Percentiles rank a stretch among this genome's conserved stretches.
Conservation (phyloP, 2,888 invertebrate species). For the Melinaea menophilus region DNA sequence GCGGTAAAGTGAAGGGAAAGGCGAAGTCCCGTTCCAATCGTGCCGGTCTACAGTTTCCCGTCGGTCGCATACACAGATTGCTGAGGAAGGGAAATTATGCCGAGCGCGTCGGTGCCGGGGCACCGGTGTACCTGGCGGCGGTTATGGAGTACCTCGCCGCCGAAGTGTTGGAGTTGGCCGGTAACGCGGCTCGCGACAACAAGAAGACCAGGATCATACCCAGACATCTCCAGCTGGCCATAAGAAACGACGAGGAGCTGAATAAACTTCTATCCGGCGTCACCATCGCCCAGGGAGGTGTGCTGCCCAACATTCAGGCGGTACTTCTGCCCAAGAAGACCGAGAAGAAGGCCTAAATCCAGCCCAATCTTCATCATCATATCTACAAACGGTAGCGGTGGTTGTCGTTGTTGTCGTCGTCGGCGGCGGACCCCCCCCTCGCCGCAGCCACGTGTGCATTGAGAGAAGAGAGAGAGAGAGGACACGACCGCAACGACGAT, state of each 20-base stretch:
- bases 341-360: too few species aligned
- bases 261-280: too few species aligned
- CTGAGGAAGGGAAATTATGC: conserved; percentile 79
- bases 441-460: conserved; percentile 64
- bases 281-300: too few species aligned
- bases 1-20: too few species aligned
- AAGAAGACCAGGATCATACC: conserved; percentile 86
- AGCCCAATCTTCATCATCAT: too few species aligned
- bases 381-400: too few species aligned
- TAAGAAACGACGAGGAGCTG: conserved; percentile 11
- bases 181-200: conserved; percentile 82
- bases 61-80: conserved; percentile 69
- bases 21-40: conserved; percentile 73
- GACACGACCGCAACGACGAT: too few species aligned
- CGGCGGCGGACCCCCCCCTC: conserved; percentile 86
- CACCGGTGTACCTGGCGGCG: conserved; percentile 72
- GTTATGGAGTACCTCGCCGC: conserved; percentile 82
- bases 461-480: too few species aligned
- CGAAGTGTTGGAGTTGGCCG: conserved; percentile 81
- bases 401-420: conserved; percentile 79
- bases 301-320: too few species aligned
- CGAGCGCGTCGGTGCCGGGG: conserved; percentile 73
- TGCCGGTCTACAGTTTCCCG: conserved; percentile 78
- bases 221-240: conserved; percentile 34
- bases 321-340: too few species aligned